A percentile compares a stretch with the other conserved stretches of the same genome.
These are phyloP conservation scores for Patella depressa DNA, from an alignment of 2,888 invertebrate genomes.

Conservation along the genomic window DNA sequence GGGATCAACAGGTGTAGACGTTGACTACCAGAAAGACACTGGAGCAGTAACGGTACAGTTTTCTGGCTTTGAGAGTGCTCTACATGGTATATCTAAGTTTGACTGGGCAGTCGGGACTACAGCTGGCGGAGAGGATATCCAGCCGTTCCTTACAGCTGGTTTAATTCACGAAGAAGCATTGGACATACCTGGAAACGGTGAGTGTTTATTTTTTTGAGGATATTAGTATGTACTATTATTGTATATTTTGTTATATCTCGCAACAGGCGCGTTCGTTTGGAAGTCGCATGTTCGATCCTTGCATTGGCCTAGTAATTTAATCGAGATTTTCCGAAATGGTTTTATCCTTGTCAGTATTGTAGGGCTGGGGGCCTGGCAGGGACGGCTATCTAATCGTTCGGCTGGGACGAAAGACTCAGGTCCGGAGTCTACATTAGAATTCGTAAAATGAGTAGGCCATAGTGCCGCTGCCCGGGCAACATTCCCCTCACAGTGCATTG, in stretches of 20 bases:
- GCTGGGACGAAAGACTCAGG: too few species aligned
- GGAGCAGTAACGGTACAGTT: constrained; percentile 48
- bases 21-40: constrained; percentile 43
- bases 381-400: too few species aligned
- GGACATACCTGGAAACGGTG: constrained; percentile 38
- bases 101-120: constrained; percentile 54
- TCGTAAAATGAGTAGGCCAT: too few species aligned
- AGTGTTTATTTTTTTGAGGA: not conserved
- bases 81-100: constrained; percentile 46
- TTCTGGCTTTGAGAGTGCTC: constrained; percentile 45
- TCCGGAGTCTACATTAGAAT: too few species aligned
- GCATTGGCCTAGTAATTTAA: not conserved
- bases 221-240: not conserved
- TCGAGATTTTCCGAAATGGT: not conserved
- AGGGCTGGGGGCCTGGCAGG: too few species aligned
- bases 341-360: too few species aligned
- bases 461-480: too few species aligned
- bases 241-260: too few species aligned
- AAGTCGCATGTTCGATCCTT: too few species aligned
- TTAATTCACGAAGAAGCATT: constrained; percentile 37
- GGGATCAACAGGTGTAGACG: constrained; percentile 34
- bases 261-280: too few species aligned
- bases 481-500: too few species aligned
- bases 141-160: constrained; percentile 43
- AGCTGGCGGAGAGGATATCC: constrained; percentile 45